These are phyloP conservation scores for Papilio protenor DNA, from an alignment of 2,888 invertebrate genomes.

Conservation along the genomic window DNA sequence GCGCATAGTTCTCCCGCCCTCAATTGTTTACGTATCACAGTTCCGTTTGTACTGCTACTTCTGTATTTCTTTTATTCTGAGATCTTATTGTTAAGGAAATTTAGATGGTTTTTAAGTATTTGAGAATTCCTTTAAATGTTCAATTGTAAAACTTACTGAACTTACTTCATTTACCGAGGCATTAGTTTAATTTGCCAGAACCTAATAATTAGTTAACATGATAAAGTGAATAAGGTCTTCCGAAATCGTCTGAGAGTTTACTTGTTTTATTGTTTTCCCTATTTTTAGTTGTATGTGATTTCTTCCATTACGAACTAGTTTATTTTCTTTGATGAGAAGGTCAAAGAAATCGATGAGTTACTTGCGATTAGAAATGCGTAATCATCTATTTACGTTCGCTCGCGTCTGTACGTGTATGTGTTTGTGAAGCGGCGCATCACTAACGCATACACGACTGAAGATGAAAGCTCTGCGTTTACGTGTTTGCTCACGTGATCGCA, in stretches of 20 bases:
- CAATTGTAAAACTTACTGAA: no score
- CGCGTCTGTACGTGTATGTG: slow-evolving; percentile 45
- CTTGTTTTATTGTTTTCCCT: not conserved
- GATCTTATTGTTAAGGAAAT: slow-evolving; percentile 5
- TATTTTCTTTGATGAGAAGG: not conserved
- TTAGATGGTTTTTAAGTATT: not conserved
- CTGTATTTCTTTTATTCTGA: slow-evolving; percentile 62
- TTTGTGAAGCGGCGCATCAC: slow-evolving; percentile 50
- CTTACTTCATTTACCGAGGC: no score
- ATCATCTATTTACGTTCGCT: slow-evolving; percentile 42
- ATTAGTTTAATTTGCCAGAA: not conserved
- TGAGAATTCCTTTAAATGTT: not conserved
- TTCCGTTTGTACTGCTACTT: slow-evolving; percentile 62
- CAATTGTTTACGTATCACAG: slow-evolving; percentile 72
- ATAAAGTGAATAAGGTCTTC: not conserved
- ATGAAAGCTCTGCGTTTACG: slow-evolving; percentile 78
- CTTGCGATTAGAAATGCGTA: slow-evolving; percentile 30
- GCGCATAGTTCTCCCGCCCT: slow-evolving; percentile 62
- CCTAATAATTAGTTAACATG: not conserved
- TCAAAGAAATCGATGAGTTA: slow-evolving; percentile 19
- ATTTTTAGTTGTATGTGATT: not conserved
- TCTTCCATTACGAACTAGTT: not conserved
- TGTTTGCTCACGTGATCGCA: slow-evolving; percentile 82
- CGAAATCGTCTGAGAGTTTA: not conserved
- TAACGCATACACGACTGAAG: slow-evolving; percentile 76